Conservation (phyloP, 2,888 invertebrate genomes). For the Sialis lutaria region DNA sequence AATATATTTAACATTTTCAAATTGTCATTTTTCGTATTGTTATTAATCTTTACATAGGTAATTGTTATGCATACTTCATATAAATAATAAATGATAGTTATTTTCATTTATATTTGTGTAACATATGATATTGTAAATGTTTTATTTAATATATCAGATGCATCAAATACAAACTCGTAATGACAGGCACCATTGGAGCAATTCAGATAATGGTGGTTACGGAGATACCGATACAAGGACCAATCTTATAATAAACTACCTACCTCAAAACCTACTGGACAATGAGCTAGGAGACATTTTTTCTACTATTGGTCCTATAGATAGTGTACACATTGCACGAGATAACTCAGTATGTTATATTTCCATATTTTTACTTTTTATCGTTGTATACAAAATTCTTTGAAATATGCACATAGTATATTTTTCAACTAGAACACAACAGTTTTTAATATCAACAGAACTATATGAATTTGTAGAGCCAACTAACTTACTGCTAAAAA, state of each 20-base stretch:
- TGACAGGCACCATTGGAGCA: slow-evolving; percentile 1
- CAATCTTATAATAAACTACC: slow-evolving; percentile 88
- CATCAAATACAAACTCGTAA: not conserved
- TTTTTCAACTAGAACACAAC: no score
- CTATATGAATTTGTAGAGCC: no score
- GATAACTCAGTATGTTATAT: slow-evolving; percentile 51
- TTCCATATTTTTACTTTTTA: not conserved
- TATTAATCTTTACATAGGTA: no score
- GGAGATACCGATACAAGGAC: slow-evolving; percentile 32
- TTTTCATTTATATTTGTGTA: not conserved
- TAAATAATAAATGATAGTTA: not conserved
- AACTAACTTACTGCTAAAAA: no score
- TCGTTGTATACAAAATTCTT: not conserved
- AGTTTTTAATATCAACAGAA: no score
- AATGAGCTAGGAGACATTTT: slow-evolving; percentile 81
- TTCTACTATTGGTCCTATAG: slow-evolving; percentile 72
- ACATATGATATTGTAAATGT: not conserved
- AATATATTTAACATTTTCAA: no score
- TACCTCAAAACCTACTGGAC: slow-evolving; percentile 87
- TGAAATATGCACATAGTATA: no score
- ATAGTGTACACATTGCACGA: slow-evolving; percentile 82
- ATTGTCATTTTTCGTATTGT: no score
- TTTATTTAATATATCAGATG: not conserved
- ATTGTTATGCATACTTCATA: no score
- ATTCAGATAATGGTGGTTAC: slow-evolving; percentile 8